phyloP scores from a whole-genome alignment of 2,113 vertebrate genomes.

The Chelonoidis abingdonii region DNA sequence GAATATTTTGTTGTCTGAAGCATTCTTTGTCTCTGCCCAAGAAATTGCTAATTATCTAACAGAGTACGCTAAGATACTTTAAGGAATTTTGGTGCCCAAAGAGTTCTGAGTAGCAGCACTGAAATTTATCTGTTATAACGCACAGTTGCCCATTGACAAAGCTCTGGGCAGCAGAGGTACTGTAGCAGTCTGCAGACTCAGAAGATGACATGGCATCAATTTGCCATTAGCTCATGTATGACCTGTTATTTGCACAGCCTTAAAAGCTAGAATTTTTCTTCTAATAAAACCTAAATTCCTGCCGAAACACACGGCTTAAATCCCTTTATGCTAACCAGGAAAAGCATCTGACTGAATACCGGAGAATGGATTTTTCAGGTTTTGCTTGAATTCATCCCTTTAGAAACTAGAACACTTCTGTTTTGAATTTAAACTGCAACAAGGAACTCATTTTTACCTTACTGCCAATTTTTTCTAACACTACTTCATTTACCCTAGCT shows the following conservation, averaged over 20 bases:
- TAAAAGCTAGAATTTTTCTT: neutral
- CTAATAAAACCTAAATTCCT: neutral
- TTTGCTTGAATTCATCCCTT: neutral
- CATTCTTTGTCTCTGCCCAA: neutral
- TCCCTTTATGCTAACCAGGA: neutral
- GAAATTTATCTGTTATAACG: rapidly evolving
- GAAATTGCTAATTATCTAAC: neutral
- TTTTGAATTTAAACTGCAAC: neutral
- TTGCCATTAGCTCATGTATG: neutral
- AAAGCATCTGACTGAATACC: neutral
- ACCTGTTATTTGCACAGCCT: neutral
- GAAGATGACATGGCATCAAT: neutral
- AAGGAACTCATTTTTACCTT: neutral
- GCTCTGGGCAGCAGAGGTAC: neutral
- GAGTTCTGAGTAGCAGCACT: neutral
- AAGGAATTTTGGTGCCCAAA: neutral
- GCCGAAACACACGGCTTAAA: neutral
- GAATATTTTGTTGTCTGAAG: neutral
- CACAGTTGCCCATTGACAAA: rapidly evolving
- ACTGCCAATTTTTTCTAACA: neutral
- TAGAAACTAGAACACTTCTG: neutral
- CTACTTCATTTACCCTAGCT: neutral
- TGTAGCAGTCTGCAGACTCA: neutral
- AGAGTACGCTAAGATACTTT: neutral
- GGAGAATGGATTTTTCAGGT: neutral